Evolutionary conservation across 2,113 vertebrate species (phyloP).

Genomic region (Variabilichromis moorii): DNA sequence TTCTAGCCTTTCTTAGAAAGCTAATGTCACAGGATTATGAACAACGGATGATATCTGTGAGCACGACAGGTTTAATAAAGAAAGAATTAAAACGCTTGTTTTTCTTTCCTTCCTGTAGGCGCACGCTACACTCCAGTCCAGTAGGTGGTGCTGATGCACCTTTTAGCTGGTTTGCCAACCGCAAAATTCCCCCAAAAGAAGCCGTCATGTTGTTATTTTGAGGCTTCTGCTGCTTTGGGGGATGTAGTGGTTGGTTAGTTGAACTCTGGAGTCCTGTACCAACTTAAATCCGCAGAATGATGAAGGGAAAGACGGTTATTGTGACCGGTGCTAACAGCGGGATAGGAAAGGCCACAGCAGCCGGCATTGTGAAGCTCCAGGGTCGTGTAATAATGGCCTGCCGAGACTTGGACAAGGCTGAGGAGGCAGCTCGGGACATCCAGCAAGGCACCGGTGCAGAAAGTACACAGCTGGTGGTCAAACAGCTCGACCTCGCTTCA

Average conservation of each 20-base stretch:
- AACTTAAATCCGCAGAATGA: not conserved
- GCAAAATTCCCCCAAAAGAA: accelerated
- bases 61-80: not conserved
- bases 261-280: not conserved
- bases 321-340: conserved; percentile 3
- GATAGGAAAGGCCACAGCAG: not conserved
- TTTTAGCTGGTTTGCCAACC: not conserved
- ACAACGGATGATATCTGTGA: not conserved
- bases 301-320: not conserved
- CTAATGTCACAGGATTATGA: not conserved
- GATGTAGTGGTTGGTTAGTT: accelerated
- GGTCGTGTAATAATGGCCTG: not conserved
- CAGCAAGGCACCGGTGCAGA: not conserved
- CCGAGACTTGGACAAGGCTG: not conserved
- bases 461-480: not conserved
- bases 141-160: not conserved
- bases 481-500: not conserved
- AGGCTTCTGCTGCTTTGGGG: not conserved
- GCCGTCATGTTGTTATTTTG: not conserved
- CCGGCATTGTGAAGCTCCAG: not conserved
- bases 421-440: not conserved
- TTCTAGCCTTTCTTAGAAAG: not conserved
- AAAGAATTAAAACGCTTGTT: not conserved
- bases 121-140: not conserved
- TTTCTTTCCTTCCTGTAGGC: not conserved